phyloP scores from a whole-genome alignment of 2,888 invertebrate genomes.

The Leucoptera coffeella region DNA sequence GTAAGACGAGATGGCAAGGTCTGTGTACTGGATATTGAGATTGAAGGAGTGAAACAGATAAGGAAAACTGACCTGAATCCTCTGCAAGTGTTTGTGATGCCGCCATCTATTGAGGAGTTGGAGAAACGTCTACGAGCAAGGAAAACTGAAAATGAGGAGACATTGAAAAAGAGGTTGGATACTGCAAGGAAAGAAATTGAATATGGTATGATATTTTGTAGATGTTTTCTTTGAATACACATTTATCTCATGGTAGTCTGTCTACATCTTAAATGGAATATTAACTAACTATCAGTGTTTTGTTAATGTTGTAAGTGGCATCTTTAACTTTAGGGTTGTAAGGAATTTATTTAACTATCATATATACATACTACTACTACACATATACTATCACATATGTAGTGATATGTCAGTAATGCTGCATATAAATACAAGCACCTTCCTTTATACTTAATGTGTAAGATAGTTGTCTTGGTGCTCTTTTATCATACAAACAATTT shows the following conservation, averaged over 20 bases:
- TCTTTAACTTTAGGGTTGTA: too few species aligned
- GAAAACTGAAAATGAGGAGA: slow-evolving; percentile 88
- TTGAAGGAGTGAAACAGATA: slow-evolving; percentile 86
- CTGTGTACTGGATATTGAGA: slow-evolving; percentile 91
- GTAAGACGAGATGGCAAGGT: slow-evolving; percentile 77
- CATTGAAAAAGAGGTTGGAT: slow-evolving; percentile 68
- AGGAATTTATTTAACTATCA: too few species aligned
- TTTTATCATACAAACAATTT: too few species aligned
- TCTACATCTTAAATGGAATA: not conserved
- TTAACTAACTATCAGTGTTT: too few species aligned
- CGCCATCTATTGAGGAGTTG: slow-evolving; percentile 78
- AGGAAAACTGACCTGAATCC: slow-evolving; percentile 78
- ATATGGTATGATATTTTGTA: slow-evolving; percentile 56
- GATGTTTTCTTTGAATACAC: not conserved
- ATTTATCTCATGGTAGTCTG: not conserved
- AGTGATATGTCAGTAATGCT: too few species aligned
- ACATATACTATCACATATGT: too few species aligned
- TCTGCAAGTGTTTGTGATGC: slow-evolving; percentile 82
- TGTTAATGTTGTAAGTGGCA: too few species aligned
- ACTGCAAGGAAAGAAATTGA: slow-evolving; percentile 76
- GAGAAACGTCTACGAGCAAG: slow-evolving; percentile 68
- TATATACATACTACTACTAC: too few species aligned
- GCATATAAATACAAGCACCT: too few species aligned
- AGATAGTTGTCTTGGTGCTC: too few species aligned
- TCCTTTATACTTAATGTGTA: too few species aligned